Evolutionary conservation across 2,888 invertebrate genomes (phyloP).

Genomic region (Acleris holmiana): DNA sequence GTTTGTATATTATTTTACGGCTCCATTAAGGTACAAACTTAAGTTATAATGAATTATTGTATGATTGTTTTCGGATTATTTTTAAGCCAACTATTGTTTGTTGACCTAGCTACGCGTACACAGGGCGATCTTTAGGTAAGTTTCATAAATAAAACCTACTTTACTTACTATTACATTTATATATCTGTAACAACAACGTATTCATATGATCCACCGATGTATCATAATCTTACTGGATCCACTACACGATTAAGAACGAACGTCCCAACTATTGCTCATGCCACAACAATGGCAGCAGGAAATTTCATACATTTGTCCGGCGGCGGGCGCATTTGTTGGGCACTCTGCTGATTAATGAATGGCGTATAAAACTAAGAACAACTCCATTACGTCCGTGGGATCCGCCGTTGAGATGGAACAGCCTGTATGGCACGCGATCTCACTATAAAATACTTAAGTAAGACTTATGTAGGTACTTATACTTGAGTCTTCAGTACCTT

Average conservation of each 20-base stretch:
- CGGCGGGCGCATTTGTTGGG: conserved; percentile 2
- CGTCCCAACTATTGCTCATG: conserved; percentile 5
- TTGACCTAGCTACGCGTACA: no score
- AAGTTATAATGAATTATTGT: no score
- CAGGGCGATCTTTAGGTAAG: no score
- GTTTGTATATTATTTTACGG: no score
- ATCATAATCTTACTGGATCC: background rate
- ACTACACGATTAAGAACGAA: conserved; percentile 3
- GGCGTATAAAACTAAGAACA: conserved; percentile 19
- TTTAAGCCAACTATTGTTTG: no score
- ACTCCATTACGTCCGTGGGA: conserved; percentile 30
- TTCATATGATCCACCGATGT: background rate
- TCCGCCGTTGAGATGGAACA: conserved; percentile 12
- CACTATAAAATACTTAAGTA: background rate
- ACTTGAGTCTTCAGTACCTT: no score
- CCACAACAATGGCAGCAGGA: conserved; percentile 22
- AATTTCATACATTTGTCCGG: conserved; percentile 29
- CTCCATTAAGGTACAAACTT: background rate
- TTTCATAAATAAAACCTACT: no score
- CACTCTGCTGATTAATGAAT: conserved; percentile 35
- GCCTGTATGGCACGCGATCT: conserved; percentile 7
- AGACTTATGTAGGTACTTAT: background rate
- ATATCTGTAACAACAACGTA: no score
- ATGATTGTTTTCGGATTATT: no score
- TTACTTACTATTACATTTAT: no score